Conservation (phyloP, 1,140 invertebrate species). For the Agrilus planipennis region DNA sequence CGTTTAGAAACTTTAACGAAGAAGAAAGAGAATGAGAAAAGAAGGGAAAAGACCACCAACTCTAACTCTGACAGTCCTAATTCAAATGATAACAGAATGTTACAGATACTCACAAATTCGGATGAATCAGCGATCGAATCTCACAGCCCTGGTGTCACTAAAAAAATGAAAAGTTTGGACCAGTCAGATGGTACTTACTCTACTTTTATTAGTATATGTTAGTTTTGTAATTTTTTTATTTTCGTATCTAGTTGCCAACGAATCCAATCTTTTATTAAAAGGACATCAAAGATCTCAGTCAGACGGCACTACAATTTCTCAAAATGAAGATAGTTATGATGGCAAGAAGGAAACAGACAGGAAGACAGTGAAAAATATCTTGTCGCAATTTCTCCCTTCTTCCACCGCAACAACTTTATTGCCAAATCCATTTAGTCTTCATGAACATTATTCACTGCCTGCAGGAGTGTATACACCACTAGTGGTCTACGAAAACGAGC, state of each 20-base stretch:
- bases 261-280: conserved; percentile 30
- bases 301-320: conserved; percentile 26
- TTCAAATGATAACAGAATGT: too few relatives aligned
- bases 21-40: conserved; percentile 27
- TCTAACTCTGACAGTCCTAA: conserved; percentile 20
- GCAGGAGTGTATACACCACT: conserved; percentile 51
- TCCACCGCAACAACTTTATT: conserved; percentile 33
- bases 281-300: conserved; percentile 36
- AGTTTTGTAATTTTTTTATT: too few relatives aligned
- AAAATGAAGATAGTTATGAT: conserved; percentile 24
- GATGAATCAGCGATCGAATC: too few relatives aligned
- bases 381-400: conserved; percentile 53
- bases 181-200: conserved; percentile 17
- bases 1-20: conserved; percentile 33
- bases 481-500: conserved; percentile 72
- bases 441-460: conserved; percentile 54
- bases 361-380: conserved; percentile 57
- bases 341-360: conserved; percentile 37
- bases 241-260: too few relatives aligned
- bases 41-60: conserved; percentile 22
- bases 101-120: too few relatives aligned
- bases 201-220: neutral
- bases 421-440: conserved; percentile 42
- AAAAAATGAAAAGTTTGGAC: conserved; percentile 26
- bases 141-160: too few relatives aligned